Conservation (phyloP, 2,113 vertebrate species). For the Mesitornis unicolor region DNA sequence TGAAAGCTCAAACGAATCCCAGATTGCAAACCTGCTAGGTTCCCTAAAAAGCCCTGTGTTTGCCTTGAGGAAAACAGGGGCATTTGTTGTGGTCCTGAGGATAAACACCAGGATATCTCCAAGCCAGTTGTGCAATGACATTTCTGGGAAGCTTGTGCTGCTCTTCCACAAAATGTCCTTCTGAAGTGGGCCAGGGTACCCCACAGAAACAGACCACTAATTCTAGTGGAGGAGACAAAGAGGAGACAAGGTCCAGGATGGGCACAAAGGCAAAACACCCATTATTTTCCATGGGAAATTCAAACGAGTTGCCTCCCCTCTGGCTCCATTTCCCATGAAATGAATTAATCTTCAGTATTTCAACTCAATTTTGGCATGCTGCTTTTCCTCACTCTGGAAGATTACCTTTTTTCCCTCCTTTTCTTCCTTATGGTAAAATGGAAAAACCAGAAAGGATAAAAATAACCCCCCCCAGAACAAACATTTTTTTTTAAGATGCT, state of each 20-base stretch:
- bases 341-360: background rate
- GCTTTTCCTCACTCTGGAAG: background rate
- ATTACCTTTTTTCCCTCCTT: background rate
- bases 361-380: background rate
- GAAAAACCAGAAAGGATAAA: background rate
- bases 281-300: background rate
- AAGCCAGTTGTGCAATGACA: background rate
- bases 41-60: background rate
- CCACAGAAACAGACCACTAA: background rate
- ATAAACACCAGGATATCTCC: background rate
- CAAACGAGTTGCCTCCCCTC: background rate
- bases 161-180: background rate
- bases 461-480: background rate
- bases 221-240: background rate
- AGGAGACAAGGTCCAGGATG: background rate
- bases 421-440: background rate
- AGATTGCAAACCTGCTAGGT: background rate
- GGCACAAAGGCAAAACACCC: background rate
- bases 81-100: background rate
- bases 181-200: background rate
- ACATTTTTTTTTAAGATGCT: background rate
- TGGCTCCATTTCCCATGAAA: background rate
- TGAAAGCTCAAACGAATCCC: conserved; percentile 14
- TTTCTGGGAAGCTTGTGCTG: conserved; percentile 11
- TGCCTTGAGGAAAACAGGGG: background rate